Evolutionary conservation across 2,113 vertebrate species (phyloP).

Genomic region (Cochlearius cochlearius): DNA sequence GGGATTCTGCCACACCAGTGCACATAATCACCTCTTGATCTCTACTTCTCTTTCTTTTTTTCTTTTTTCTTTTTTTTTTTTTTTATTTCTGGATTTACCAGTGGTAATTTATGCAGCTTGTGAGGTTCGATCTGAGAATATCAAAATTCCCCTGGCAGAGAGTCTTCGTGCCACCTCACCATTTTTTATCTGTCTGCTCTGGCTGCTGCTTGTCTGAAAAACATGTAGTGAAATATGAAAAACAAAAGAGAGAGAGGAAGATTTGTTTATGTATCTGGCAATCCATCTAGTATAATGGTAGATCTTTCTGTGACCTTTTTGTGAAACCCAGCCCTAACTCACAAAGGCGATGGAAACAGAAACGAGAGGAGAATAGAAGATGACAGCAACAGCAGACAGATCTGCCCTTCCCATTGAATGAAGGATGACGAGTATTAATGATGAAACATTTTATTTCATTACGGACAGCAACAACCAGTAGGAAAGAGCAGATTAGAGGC

Average conservation of each 20-base stretch:
- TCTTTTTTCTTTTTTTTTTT: fast-evolving
- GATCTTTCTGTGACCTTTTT: slow-evolving; percentile 7
- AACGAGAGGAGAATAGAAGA: background rate
- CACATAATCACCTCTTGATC: background rate
- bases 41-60: background rate
- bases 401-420: slow-evolving; percentile 35
- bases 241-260: background rate
- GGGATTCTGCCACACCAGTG: background rate
- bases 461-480: background rate
- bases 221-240: background rate
- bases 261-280: slow-evolving; percentile 1
- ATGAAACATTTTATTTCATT: slow-evolving; percentile 50
- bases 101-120: background rate
- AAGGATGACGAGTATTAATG: slow-evolving; percentile 41
- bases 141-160: background rate
- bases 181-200: background rate
- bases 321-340: background rate
- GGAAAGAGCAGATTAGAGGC: slow-evolving; percentile 20
- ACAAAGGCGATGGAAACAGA: background rate
- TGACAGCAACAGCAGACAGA: slow-evolving; percentile 23
- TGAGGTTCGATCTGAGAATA: background rate
- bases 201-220: background rate
- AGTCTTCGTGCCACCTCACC: background rate
- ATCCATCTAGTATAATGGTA: background rate
- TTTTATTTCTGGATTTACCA: background rate